Evolutionary conservation across 2,113 vertebrate species (phyloP).

Genomic region (Cavia aperea): DNA sequence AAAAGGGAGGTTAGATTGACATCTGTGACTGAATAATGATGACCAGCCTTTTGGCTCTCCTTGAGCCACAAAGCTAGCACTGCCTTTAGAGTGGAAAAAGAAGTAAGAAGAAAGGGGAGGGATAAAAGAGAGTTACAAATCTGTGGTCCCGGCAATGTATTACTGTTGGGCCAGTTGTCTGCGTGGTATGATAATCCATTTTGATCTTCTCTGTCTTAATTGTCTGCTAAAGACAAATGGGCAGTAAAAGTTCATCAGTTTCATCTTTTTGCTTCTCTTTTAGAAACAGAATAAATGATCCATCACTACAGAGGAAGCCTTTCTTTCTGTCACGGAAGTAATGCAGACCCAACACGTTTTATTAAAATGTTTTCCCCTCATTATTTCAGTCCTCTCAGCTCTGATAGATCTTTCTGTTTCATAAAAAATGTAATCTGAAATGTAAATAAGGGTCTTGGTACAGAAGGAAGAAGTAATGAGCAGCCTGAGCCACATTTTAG

Average conservation of each 20-base stretch:
- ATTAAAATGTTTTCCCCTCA: constrained; percentile 88
- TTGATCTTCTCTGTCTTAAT: constrained; percentile 91
- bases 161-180: constrained; percentile 89
- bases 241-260: constrained; percentile 86
- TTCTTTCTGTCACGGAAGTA: constrained; percentile 82
- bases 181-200: constrained; percentile 89
- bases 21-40: constrained; percentile 94
- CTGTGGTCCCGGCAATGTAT: constrained; percentile 85
- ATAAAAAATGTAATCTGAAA: constrained; percentile 94
- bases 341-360: constrained; percentile 81
- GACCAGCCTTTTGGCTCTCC: constrained; percentile 90
- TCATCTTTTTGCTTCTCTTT: constrained; percentile 84
- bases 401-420: constrained; percentile 86
- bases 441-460: constrained; percentile 95
- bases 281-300: constrained; percentile 82
- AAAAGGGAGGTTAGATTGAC: constrained; percentile 85
- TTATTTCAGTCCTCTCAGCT: constrained; percentile 87
- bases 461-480: constrained; percentile 89
- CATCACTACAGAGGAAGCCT: constrained; percentile 80
- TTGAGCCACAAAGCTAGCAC: constrained; percentile 91
- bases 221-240: constrained; percentile 87
- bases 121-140: constrained; percentile 87
- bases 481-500: constrained; percentile 77
- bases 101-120: constrained; percentile 86
- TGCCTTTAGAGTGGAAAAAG: constrained; percentile 87